Percentiles rank a stretch among this genome's conserved stretches.
These are phyloP conservation scores for Prietella phreatophila DNA, from an alignment of 2,113 vertebrate genomes.

Conservation along the genomic window DNA sequence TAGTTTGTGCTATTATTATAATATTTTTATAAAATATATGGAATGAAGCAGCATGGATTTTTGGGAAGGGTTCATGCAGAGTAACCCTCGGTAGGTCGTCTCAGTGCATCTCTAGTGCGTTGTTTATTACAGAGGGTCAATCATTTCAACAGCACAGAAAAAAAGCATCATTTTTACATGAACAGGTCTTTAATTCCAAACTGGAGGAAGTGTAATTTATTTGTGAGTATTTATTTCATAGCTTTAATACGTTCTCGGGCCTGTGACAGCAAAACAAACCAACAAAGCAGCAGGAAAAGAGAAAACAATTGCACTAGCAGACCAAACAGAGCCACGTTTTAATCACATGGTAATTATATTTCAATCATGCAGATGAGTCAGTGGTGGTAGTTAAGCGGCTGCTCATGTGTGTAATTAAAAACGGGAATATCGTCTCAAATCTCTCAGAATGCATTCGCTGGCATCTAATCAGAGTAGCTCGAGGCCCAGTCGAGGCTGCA, in stretches of 20 bases:
- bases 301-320: conserved; percentile 63
- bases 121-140: not conserved
- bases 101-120: too few relatives aligned
- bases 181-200: not conserved
- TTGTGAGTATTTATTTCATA: not conserved
- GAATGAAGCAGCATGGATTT: not conserved
- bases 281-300: conserved; percentile 49
- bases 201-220: not conserved
- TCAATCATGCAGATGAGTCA: conserved; percentile 78
- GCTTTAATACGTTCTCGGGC: not conserved
- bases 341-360: conserved; percentile 73
- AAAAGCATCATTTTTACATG: not conserved
- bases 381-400: conserved; percentile 75
- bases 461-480: conserved; percentile 70
- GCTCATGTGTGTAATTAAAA: conserved; percentile 81
- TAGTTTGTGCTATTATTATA: not conserved
- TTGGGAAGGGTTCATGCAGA: not conserved
- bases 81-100: not conserved
- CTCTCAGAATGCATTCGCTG: conserved; percentile 66
- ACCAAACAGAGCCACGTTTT: conserved; percentile 67
- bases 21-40: not conserved
- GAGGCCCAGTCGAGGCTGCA: conserved; percentile 64
- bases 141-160: not conserved
- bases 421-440: conserved; percentile 75
- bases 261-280: conserved; percentile 17